Evolutionary conservation across 2,888 invertebrate genomes (phyloP), one percentile per base, ranked within the genome.

Genomic region (Yponomeuta plumbellus): DNA sequence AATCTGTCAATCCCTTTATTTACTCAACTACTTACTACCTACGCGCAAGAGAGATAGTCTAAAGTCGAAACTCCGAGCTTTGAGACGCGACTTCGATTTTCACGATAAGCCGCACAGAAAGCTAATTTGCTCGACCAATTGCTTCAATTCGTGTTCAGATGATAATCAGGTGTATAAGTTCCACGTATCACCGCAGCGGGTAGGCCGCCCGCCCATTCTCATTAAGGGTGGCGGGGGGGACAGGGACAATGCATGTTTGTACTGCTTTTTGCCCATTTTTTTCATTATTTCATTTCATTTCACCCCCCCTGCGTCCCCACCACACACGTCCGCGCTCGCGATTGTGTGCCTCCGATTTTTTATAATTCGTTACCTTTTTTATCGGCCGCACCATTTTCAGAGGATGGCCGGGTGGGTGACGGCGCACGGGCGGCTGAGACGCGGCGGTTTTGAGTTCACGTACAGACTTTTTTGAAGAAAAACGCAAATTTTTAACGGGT

Each of bases 251-350:
- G 91, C 91, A 90, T 91, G 90, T 90, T 90, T 90, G 91, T 89
- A 82, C 88, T 90, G 87, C 86, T 91, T 91, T 91, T 91, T 91
- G 89, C 83, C 88, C 90, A 90, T 91, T 91, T 91, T 90, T 90
- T 91, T 89, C 91, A 91, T 91, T 90, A 90, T 90, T 90, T 90
- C 91, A 91, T 91, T 90, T 90, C 90, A 91, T 91, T 90, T 89
- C 90, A 81, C 65, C 66, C 44, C 40, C 63, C 52, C 56, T 13
- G 44, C 64, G 44, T n/a, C 89, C 89, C 90, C 90, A 79, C 80
- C 88, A 65, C 85, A 84, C 89, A 86, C 89, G 87, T 88, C 86
- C 89, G 87, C 90, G 88, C 88, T 84, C 84, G 86, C 88, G 89
- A 89, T 88, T 89, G 90, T 87, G 84, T 81, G 87, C 87, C 86